Evolutionary conservation across 2,113 vertebrate genomes (phyloP), one percentile per base, ranked within the genome.

Genomic region (Oreochromis aureus): DNA sequence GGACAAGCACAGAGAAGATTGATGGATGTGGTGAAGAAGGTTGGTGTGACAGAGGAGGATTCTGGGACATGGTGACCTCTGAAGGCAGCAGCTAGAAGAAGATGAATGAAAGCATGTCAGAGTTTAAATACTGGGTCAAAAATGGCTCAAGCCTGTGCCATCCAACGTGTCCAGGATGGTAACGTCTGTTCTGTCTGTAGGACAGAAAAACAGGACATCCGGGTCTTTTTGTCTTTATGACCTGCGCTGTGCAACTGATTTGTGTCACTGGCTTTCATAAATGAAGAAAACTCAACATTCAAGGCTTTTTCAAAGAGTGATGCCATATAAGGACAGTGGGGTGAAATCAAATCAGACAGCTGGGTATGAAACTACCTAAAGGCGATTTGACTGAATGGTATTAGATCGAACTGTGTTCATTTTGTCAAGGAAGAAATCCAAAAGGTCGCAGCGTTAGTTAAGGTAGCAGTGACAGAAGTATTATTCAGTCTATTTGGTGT

Each of bases 401-500:
- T 46, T 6, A 46, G 12, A 6, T 24, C 11, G 5, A 22, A 0
- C 7, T 10, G 16, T 61, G 3, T 61, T 30, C 9, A 6, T 61
- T 32, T 61, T 61, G 58, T 32, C 3, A 18, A 18, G 15, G 8
- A 32, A 32, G 58, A 18, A 10, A 61, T 34, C 8, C 58, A 61
- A 0, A 69, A 41, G 34, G 34, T 69, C 0, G n/a, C 36, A 15
- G n/a, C 12, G 12, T 5, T 24, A 3, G 36, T 36, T 69, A 36
- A 69, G 36, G 36, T 6, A 41, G 5, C 36, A 41, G 36, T 22
- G n/a, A 22, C 63, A 22, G 18, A 41, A 2, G 36, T 6, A 6
- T 69, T 13, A 24, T 69, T 41, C 0, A 69, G 0, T 69, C 34
- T 24, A 9, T 0, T 66, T 69, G 36, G 2, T 24, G 2, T 24